These are phyloP conservation scores for Sipha flava DNA, from an alignment of 1,140 invertebrate species.

Conservation along the genomic window DNA sequence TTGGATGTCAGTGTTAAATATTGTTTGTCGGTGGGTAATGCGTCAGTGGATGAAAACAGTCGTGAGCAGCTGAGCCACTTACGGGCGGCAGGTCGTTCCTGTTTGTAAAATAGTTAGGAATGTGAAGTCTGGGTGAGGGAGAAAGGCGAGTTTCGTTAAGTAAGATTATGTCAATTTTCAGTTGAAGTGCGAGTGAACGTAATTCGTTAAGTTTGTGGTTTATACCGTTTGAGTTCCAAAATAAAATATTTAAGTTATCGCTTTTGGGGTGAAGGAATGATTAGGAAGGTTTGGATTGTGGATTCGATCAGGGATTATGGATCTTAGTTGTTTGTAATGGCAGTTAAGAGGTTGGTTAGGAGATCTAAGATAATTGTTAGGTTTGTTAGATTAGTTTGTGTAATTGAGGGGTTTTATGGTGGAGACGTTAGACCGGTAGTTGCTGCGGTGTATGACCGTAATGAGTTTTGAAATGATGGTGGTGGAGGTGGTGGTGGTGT, in stretches of 20 bases:
- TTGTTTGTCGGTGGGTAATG: background rate
- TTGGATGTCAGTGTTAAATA: background rate
- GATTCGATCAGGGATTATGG: background rate
- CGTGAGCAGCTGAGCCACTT: background rate
- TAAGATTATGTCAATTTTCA: background rate
- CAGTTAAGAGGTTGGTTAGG: background rate
- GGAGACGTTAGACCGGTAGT: too few relatives aligned
- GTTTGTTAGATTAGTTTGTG: background rate
- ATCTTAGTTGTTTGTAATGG: background rate
- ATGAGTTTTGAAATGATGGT: too few relatives aligned
- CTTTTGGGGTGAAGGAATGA: background rate
- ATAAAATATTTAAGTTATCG: background rate
- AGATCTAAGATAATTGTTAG: too few relatives aligned
- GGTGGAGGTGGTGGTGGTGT: too few relatives aligned
- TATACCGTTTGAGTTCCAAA: background rate
- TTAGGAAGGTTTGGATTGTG: background rate
- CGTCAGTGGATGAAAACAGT: background rate
- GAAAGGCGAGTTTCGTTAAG: background rate
- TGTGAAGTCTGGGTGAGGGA: background rate
- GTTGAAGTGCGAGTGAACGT: background rate
- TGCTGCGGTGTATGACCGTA: too few relatives aligned
- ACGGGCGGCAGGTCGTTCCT: background rate
- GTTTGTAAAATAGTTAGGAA: background rate
- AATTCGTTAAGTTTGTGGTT: background rate
- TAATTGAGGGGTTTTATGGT: too few relatives aligned